These are phyloP conservation scores for Eurytoma californica DNA, from an alignment of 2,888 invertebrate genomes.

Conservation along the genomic window DNA sequence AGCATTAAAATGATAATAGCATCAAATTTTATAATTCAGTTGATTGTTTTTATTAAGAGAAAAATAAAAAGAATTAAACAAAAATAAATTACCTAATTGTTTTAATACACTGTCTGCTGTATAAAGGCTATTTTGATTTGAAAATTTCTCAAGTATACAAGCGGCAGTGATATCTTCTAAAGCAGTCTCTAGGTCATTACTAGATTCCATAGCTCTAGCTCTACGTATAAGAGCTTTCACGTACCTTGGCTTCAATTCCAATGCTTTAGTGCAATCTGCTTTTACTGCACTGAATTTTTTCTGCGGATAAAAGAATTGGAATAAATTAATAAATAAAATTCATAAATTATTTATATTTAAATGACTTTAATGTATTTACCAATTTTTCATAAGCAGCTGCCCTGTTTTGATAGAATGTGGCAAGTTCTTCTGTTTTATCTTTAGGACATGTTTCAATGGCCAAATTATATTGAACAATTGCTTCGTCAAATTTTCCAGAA, in stretches of 20 bases:
- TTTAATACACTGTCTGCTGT: constrained; percentile 93
- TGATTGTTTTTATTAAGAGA: constrained; percentile 1
- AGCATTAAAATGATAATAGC: constrained; percentile 41
- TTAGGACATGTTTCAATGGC: constrained; percentile 93
- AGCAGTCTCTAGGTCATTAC: constrained; percentile 86
- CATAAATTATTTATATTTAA: not conserved
- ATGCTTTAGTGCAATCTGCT: constrained; percentile 90
- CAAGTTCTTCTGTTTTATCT: constrained; percentile 84
- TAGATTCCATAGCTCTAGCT: constrained; percentile 88
- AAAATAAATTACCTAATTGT: constrained; percentile 80
- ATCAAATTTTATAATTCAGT: constrained; percentile 27
- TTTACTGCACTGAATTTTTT: constrained; percentile 90
- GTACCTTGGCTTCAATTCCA: constrained; percentile 90
- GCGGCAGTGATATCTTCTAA: constrained; percentile 95
- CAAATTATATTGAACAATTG: constrained; percentile 91
- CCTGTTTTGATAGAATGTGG: constrained; percentile 96
- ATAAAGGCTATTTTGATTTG: constrained; percentile 86
- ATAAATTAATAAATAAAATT: constrained; percentile 9
- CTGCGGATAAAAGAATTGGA: constrained; percentile 60
- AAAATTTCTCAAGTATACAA: constrained; percentile 92
- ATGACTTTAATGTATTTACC: constrained; percentile 70
- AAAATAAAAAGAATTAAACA: not conserved
- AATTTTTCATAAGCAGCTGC: constrained; percentile 96
- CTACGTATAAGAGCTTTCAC: constrained; percentile 91
- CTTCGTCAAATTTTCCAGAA: constrained; percentile 92